A percentile compares a stretch with the other conserved stretches of the same genome.
These are phyloP conservation scores for Cynaeus angustus DNA, from an alignment of 2,888 invertebrate genomes.

Conservation along the genomic window DNA sequence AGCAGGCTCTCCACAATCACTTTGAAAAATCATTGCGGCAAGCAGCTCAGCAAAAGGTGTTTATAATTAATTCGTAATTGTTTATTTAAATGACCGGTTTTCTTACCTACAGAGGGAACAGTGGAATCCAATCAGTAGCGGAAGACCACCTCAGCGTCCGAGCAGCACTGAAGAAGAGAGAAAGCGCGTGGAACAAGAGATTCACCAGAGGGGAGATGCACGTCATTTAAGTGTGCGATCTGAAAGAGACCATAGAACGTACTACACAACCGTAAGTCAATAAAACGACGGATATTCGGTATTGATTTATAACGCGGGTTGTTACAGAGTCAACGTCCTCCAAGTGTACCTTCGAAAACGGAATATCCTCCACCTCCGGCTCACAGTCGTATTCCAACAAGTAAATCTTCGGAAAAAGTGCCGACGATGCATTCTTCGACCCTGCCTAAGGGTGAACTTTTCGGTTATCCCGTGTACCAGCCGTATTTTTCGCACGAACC, in stretches of 20 bases:
- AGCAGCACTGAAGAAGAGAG: conserved; percentile 67
- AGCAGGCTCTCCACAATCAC: conserved; percentile 88
- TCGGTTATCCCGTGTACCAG: conserved; percentile 77
- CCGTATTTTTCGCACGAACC: conserved; percentile 73
- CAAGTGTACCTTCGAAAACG: conserved; percentile 69
- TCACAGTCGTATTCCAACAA: conserved; percentile 67
- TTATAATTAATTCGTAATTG: conserved; percentile 5
- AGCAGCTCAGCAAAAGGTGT: conserved; percentile 82
- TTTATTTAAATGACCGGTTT: background rate
- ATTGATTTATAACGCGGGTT: conserved; percentile 21
- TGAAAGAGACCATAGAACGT: conserved; percentile 66
- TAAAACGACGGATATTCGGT: background rate
- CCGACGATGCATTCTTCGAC: conserved; percentile 55
- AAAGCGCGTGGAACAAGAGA: conserved; percentile 68
- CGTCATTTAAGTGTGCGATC: conserved; percentile 66
- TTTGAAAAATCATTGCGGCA: conserved; percentile 90
- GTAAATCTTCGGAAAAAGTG: conserved; percentile 63
- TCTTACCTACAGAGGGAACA: conserved; percentile 72
- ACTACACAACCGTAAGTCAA: conserved; percentile 61
- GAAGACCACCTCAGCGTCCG: conserved; percentile 73
- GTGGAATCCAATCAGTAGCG: conserved; percentile 74
- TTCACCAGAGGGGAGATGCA: conserved; percentile 68
- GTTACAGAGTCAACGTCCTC: conserved; percentile 64
- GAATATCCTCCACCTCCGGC: conserved; percentile 73
- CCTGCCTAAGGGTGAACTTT: conserved; percentile 77